A percentile compares a stretch with the other conserved stretches of the same genome.
Evolutionary conservation across 2,113 vertebrate genomes (phyloP).

Genomic region (Fulmarus glacialis): DNA sequence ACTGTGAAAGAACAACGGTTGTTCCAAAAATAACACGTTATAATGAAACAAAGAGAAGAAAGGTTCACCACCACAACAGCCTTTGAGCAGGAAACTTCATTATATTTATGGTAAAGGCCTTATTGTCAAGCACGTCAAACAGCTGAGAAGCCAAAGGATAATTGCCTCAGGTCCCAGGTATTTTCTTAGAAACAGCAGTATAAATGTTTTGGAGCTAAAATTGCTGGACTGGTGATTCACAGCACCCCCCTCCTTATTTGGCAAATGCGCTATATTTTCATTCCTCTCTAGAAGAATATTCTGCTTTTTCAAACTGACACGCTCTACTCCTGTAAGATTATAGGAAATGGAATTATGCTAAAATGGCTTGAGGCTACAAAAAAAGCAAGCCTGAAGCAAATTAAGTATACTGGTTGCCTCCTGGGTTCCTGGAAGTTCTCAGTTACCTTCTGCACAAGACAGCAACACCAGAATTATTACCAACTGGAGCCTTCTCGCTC

Average conservation of each 20-base stretch:
- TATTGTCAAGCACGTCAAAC: not conserved
- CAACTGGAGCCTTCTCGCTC: not conserved
- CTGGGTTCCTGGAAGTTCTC: not conserved
- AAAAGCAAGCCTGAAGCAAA: not conserved
- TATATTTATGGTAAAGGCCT: not conserved
- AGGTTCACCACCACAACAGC: not conserved
- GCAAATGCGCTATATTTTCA: not conserved
- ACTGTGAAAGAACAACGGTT: not conserved
- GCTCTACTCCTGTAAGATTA: not conserved
- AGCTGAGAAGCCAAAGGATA: not conserved
- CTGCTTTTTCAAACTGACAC: not conserved
- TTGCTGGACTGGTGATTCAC: not conserved
- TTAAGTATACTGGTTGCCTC: not conserved
- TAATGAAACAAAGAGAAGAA: not conserved
- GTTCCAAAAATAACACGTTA: not conserved
- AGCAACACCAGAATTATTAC: not conserved
- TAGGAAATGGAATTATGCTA: not conserved
- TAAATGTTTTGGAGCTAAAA: not conserved
- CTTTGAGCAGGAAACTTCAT: not conserved
- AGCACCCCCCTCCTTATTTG: not conserved
- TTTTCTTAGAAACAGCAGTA: not conserved
- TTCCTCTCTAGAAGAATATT: not conserved
- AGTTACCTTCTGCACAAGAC: not conserved
- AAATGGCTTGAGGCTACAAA: not conserved
- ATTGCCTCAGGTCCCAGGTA: not conserved